These are phyloP conservation scores for Patagioenas fasciata DNA, from an alignment of 2,113 vertebrate genomes.

Conservation along the genomic window DNA sequence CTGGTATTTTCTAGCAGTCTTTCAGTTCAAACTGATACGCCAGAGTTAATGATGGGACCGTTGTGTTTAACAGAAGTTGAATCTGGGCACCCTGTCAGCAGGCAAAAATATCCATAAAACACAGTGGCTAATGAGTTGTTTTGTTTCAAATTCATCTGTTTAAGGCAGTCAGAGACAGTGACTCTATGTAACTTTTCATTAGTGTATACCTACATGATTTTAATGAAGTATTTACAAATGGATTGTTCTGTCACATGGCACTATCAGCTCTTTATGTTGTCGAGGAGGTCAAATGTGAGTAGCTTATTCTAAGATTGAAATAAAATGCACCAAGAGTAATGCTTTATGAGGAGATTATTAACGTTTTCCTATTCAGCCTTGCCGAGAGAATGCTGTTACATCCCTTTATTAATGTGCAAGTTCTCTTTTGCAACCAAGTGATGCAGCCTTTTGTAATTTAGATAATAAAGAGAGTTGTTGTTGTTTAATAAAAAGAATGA, in stretches of 20 bases:
- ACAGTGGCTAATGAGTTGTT: neutral
- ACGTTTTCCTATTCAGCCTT: slow-evolving; percentile 42
- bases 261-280: neutral
- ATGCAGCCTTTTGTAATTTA: slow-evolving; percentile 59
- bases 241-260: neutral
- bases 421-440: slow-evolving; percentile 51
- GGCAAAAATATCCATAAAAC: neutral
- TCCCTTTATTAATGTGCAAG: slow-evolving; percentile 42
- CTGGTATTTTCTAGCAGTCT: neutral
- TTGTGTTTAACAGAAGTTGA: neutral
- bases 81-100: neutral
- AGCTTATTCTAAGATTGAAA: slow-evolving; percentile 11
- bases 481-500: slow-evolving; percentile 59
- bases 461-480: slow-evolving; percentile 57
- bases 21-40: neutral
- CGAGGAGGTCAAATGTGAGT: slow-evolving; percentile 32
- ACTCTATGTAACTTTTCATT: slow-evolving; percentile 17
- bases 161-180: neutral
- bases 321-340: neutral
- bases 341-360: slow-evolving; percentile 27
- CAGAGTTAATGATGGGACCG: neutral
- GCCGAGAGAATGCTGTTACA: slow-evolving; percentile 18
- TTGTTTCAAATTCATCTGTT: neutral
- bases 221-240: slow-evolving; percentile 30
- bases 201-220: neutral